These are phyloP conservation scores for Megaceryle torquata DNA, from an alignment of 2,113 vertebrate genomes.

Conservation along the genomic window DNA sequence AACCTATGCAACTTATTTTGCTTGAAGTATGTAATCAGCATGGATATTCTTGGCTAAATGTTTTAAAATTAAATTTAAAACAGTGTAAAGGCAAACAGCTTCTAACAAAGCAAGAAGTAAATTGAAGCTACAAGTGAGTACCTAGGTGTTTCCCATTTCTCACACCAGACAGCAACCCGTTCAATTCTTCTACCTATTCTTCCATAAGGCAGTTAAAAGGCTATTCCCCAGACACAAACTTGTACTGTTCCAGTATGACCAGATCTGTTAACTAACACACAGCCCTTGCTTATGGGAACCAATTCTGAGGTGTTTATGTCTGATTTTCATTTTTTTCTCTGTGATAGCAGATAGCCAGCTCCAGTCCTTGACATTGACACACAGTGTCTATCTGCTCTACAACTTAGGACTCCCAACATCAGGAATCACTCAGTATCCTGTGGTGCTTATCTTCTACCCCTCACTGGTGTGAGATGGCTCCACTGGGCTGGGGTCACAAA, in stretches of 20 bases:
- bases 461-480: background rate
- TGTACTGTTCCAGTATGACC: background rate
- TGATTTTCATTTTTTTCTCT: background rate
- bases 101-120: background rate
- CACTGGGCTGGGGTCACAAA: background rate
- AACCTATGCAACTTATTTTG: background rate
- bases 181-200: background rate
- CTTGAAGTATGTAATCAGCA: background rate
- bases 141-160: background rate
- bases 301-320: background rate
- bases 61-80: background rate
- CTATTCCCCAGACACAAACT: background rate
- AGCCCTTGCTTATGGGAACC: background rate
- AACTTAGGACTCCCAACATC: background rate
- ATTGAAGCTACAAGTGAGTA: background rate
- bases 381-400: background rate
- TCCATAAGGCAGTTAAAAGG: background rate
- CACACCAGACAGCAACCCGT: background rate
- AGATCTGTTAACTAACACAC: background rate
- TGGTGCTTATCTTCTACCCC: background rate
- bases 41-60: background rate
- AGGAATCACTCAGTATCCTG: background rate
- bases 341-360: background rate
- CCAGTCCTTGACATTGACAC: background rate
- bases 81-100: background rate